phyloP scores from a whole-genome alignment of 2,888 invertebrate species.

The Celastrina argiolus region DNA sequence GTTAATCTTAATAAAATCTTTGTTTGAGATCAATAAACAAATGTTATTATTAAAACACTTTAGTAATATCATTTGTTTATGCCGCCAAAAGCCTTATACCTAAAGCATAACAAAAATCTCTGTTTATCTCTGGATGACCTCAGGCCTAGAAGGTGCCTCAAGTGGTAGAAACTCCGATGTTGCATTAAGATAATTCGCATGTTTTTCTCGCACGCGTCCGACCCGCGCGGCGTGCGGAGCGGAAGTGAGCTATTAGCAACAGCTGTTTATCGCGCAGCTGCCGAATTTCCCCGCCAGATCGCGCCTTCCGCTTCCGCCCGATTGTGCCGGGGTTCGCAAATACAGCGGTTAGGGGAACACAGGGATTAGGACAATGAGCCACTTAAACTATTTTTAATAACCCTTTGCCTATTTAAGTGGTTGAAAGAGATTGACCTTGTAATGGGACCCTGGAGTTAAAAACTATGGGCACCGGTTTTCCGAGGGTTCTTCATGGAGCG shows the following conservation, averaged over 20 bases:
- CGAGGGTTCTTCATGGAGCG: neutral
- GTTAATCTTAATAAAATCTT: no score
- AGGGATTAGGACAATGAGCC: conserved; percentile 11
- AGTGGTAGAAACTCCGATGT: neutral
- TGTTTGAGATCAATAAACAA: no score
- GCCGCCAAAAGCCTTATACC: no score
- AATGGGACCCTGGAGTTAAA: neutral
- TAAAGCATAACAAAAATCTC: no score
- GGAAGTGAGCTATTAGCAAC: conserved; percentile 73
- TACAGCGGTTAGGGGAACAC: neutral
- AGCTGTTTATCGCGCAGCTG: conserved; percentile 58
- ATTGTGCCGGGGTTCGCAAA: conserved; percentile 53
- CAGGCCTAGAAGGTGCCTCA: neutral
- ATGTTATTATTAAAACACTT: no score
- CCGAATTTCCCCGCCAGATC: conserved; percentile 73
- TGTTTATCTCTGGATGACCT: no score
- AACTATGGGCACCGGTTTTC: neutral
- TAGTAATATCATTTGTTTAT: no score
- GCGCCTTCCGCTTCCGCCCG: conserved; percentile 75
- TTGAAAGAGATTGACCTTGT: conserved; percentile 11
- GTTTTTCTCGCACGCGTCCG: conserved; percentile 33
- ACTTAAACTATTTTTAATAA: conserved; percentile 13
- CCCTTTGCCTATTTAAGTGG: neutral
- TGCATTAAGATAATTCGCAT: neutral
- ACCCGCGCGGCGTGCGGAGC: conserved; percentile 49